phyloP scores from a whole-genome alignment of 2,113 vertebrate species.

The Oncorhynchus mykiss region DNA sequence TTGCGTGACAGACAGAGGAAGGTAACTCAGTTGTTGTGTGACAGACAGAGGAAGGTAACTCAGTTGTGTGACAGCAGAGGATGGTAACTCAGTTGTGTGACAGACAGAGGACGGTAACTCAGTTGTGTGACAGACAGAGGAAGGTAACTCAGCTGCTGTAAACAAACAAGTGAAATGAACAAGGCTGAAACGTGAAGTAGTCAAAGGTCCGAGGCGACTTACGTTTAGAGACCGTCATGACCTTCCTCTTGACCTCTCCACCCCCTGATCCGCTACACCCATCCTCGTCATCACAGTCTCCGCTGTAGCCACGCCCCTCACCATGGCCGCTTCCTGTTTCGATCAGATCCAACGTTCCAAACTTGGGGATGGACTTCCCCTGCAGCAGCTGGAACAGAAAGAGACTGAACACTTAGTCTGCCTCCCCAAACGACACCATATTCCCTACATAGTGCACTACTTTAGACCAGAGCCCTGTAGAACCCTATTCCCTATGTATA shows the following conservation, averaged over 20 bases:
- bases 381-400: slow-evolving; percentile 74
- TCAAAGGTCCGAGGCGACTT: slow-evolving; percentile 60
- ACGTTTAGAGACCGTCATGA: slow-evolving; percentile 74
- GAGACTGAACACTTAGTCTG: not conserved
- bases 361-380: slow-evolving; percentile 77
- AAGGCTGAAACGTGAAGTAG: no score
- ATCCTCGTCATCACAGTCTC: slow-evolving; percentile 89
- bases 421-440: not conserved
- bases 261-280: slow-evolving; percentile 82
- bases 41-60: no score
- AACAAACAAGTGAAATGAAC: no score
- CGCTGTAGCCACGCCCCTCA: slow-evolving; percentile 72
- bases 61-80: no score
- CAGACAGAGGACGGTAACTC: no score
- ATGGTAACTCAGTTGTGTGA: no score
- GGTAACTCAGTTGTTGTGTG: no score
- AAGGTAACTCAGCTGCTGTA: no score
- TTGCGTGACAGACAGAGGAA: no score
- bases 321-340: slow-evolving; percentile 77
- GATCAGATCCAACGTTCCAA: slow-evolving; percentile 74
- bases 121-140: no score
- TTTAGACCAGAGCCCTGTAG: no score
- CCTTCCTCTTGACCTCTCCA: slow-evolving; percentile 67
- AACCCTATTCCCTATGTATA: no score
- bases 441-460: not conserved